Evolutionary conservation across 2,888 invertebrate genomes (phyloP).

Genomic region (Lepidonotus clava): DNA sequence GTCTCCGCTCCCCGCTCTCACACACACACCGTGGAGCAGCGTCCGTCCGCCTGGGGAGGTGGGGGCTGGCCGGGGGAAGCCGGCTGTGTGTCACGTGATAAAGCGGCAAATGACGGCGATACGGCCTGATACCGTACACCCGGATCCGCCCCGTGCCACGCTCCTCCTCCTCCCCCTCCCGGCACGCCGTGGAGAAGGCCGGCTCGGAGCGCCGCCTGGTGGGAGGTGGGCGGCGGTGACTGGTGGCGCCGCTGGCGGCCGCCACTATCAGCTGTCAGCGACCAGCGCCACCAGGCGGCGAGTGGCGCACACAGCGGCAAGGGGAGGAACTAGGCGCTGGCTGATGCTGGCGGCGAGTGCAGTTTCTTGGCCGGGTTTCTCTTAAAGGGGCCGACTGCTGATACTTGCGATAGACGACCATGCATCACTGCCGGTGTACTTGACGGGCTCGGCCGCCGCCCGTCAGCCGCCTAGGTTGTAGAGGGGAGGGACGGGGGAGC

Average conservation of each 20-base stretch:
- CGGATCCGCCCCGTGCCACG: background rate
- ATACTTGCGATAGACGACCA: slow-evolving; percentile 16
- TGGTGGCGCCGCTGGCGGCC: background rate
- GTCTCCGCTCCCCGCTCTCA: too few species aligned
- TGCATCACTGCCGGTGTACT: slow-evolving; percentile 23
- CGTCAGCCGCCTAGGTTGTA: background rate
- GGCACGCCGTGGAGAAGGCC: too few species aligned
- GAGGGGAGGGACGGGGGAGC: too few species aligned
- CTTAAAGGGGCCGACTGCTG: slow-evolving; percentile 49
- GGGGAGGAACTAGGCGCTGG: background rate
- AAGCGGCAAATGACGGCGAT: slow-evolving; percentile 22
- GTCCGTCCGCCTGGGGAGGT: background rate
- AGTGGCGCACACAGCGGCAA: background rate
- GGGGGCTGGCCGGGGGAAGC: background rate
- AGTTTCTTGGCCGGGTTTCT: background rate
- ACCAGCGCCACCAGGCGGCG: background rate
- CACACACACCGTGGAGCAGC: too few species aligned
- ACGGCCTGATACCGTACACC: slow-evolving; percentile 30
- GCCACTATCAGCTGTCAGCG: background rate
- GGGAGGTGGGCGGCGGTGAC: background rate
- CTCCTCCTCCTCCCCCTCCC: background rate
- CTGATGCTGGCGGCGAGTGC: background rate
- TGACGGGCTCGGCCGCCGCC: slow-evolving; percentile 19
- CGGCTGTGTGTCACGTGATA: slow-evolving; percentile 3
- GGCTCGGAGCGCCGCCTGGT: background rate